A percentile compares a stretch with the other conserved stretches of the same genome.
phyloP scores from a whole-genome alignment of 2,888 invertebrate species.

The Aporophyla nigra region DNA sequence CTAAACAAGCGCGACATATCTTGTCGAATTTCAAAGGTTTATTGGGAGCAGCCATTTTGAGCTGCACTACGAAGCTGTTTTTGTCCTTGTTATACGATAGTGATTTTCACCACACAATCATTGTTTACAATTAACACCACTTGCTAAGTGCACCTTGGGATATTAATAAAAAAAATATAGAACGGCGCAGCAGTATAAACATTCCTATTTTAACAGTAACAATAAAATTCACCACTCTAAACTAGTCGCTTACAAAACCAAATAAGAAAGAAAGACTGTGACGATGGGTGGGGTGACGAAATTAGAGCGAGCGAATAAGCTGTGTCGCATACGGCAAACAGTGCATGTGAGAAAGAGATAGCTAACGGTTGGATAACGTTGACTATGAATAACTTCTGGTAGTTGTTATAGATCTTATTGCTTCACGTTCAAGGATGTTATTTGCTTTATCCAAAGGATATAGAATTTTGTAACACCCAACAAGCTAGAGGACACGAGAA shows the following conservation, averaged over 20 bases:
- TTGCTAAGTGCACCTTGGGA: conserved; percentile 23
- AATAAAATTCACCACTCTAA: conserved; percentile 62
- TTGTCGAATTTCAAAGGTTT: conserved; percentile 89
- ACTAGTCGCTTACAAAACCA: conserved; percentile 76
- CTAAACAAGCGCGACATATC: conserved; percentile 92
- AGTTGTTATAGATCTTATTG: conserved; percentile 34
- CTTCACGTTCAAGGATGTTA: rapidly evolving
- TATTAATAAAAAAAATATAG: conserved; percentile 20
- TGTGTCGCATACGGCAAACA: conserved; percentile 35
- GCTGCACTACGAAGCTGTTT: conserved; percentile 80
- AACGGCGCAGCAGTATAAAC: conserved; percentile 25
- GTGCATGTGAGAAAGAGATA: conserved; percentile 73
- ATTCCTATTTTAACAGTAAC: conserved; percentile 46
- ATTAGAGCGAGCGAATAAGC: conserved; percentile 73
- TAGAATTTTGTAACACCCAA: conserved; percentile 14
- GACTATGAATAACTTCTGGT: conserved; percentile 43
- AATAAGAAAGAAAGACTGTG: conserved; percentile 75
- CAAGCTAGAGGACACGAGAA: conserved; percentile 12
- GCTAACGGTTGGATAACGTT: conserved; percentile 73
- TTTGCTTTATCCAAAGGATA: conserved; percentile 13
- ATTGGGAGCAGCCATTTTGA: conserved; percentile 87
- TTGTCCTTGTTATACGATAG: conserved; percentile 82
- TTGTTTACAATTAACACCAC: conserved; percentile 39
- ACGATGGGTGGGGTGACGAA: conserved; percentile 77
- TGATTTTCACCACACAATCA: conserved; percentile 58